Conservation (phyloP, 2,113 vertebrate genomes). For the Xiphias gladius region DNA sequence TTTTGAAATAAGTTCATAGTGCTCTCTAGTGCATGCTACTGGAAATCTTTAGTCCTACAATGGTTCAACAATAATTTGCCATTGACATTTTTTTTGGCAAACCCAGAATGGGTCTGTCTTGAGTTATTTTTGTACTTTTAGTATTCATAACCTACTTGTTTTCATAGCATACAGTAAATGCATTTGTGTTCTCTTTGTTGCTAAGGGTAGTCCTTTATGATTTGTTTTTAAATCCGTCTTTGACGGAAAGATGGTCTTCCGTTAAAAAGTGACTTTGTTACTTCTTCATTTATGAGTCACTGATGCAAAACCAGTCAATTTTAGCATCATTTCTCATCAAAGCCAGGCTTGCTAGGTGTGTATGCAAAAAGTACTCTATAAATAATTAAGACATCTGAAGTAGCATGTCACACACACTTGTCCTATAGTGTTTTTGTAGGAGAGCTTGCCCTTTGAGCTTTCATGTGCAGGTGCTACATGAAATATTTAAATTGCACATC, state of each 20-base stretch:
- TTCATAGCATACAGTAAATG: background rate
- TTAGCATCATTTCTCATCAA: slow-evolving; percentile 41
- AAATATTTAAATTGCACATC: slow-evolving; percentile 40
- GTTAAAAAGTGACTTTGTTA: background rate
- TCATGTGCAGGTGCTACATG: slow-evolving; percentile 31
- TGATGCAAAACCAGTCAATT: slow-evolving; percentile 54
- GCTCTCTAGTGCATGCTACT: background rate
- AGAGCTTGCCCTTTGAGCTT: slow-evolving; percentile 19
- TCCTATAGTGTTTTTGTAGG: background rate
- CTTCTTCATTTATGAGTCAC: slow-evolving; percentile 36
- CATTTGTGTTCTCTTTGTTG: background rate
- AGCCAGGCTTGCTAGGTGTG: slow-evolving; percentile 5
- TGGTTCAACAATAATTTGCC: slow-evolving; percentile 5
- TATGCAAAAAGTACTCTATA: slow-evolving; percentile 50
- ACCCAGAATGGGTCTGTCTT: slow-evolving; percentile 9
- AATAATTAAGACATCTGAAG: slow-evolving; percentile 14
- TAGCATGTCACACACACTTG: slow-evolving; percentile 4
- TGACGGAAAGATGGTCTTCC: background rate
- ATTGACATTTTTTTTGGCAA: background rate
- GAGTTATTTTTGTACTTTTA: background rate
- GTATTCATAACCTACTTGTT: background rate
- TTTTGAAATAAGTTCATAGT: slow-evolving; percentile 22
- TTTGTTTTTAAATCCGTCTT: background rate
- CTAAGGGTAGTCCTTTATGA: background rate
- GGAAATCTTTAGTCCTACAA: slow-evolving; percentile 1